A percentile compares a stretch with the other conserved stretches of the same genome.
phyloP scores from a whole-genome alignment of 2,797 vertebrate species.

The Rhodeus uyekii region DNA sequence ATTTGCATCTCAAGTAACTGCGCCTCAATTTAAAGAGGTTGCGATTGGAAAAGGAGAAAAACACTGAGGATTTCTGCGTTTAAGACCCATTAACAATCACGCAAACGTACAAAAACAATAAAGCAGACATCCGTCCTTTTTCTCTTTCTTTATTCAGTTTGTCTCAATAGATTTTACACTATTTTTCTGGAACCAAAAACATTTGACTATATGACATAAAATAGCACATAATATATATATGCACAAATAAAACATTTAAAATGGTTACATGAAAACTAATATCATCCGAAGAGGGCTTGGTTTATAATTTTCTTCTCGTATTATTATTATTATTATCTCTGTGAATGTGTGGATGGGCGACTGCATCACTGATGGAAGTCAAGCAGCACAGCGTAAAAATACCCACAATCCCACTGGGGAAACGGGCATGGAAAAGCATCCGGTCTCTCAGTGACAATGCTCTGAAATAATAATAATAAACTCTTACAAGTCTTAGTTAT shows the following conservation, averaged over 20 bases:
- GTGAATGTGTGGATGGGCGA: conserved; percentile 43
- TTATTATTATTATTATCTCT: not conserved
- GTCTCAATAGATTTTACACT: conserved; percentile 79
- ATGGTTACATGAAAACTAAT: conserved; percentile 65
- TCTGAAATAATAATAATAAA: conserved; percentile 30
- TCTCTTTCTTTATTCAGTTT: conserved; percentile 76
- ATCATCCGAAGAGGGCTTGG: conserved; percentile 51
- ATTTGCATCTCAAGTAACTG: not conserved
- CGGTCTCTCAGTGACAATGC: conserved; percentile 57
- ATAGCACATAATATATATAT: conserved; percentile 66
- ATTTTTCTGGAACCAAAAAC: conserved; percentile 78
- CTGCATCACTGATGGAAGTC: conserved; percentile 56
- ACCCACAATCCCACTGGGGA: conserved; percentile 31
- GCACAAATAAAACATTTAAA: conserved; percentile 72
- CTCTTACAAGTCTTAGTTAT: conserved; percentile 46
- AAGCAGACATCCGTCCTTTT: conserved; percentile 69
- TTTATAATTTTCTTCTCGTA: conserved; percentile 44
- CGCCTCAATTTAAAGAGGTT: not conserved
- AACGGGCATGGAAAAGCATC: conserved; percentile 25
- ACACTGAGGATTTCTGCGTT: too few species aligned
- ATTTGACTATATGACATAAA: conserved; percentile 76
- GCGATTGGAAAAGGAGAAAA: not conserved
- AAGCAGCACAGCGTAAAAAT: conserved; percentile 42
- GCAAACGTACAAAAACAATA: conserved; percentile 51
- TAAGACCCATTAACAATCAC: too few species aligned